Conservation (phyloP, 2,888 invertebrate species). For the Pheosia tremula region DNA sequence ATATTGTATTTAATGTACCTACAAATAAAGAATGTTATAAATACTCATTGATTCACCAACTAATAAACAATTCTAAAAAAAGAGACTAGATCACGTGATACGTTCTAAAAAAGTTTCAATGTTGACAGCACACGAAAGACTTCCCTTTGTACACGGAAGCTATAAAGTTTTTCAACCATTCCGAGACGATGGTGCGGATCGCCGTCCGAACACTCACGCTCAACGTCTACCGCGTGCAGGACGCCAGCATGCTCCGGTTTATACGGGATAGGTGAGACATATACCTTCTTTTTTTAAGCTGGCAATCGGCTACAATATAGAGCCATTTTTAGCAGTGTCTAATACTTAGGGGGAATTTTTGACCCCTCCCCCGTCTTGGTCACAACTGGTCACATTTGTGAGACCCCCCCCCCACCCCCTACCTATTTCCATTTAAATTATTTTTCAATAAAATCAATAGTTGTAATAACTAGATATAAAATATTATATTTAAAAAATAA, state of each 20-base stretch:
- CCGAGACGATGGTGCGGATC: constrained; percentile 99
- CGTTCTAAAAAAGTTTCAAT: constrained; percentile 10
- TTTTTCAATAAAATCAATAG: too few species aligned
- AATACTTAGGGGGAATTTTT: too few species aligned
- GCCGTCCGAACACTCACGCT: constrained; percentile 98
- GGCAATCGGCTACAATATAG: too few species aligned
- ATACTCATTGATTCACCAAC: not conserved
- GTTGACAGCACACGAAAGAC: constrained; percentile 95
- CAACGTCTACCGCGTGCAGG: constrained; percentile 98
- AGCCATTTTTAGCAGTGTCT: too few species aligned
- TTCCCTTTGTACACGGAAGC: constrained; percentile 99
- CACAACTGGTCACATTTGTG: too few species aligned
- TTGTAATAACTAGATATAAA: too few species aligned
- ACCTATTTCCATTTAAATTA: too few species aligned
- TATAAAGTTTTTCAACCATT: constrained; percentile 99
- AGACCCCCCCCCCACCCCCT: too few species aligned
- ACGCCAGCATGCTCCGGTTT: constrained; percentile 97
- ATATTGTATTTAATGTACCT: not conserved
- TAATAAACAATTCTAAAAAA: not conserved
- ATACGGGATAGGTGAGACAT: constrained; percentile 91
- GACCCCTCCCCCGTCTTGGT: too few species aligned
- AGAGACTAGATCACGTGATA: not conserved
- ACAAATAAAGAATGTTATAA: not conserved
- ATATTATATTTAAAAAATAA: too few species aligned
- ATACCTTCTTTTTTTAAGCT: not conserved